phyloP scores from a whole-genome alignment of 2,797 vertebrate genomes.

The Pipistrellus pipistrellus region DNA sequence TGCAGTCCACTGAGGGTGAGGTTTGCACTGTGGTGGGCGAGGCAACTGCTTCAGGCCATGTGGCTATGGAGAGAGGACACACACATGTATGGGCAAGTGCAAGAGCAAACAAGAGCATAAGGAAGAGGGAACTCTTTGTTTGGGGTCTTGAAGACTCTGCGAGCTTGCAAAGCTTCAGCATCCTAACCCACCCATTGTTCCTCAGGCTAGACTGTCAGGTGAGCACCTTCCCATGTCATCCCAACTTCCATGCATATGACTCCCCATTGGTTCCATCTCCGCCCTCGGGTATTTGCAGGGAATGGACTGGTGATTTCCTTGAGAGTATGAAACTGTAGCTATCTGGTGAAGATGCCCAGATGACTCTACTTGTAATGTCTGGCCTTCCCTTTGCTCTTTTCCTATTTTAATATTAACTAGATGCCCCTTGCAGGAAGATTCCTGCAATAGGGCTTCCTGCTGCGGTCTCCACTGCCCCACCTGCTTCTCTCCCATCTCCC shows the following conservation, averaged over 20 bases:
- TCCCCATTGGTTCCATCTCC: not conserved
- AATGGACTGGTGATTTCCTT: not conserved
- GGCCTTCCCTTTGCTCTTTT: not conserved
- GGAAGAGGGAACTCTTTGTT: not conserved
- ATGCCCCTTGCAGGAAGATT: too few species aligned
- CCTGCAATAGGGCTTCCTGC: too few species aligned
- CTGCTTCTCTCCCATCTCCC: too few species aligned
- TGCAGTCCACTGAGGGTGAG: not conserved
- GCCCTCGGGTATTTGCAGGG: not conserved
- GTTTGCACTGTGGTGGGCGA: not conserved
- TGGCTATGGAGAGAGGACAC: not conserved
- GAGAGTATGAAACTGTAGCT: not conserved
- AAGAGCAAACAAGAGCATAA: not conserved
- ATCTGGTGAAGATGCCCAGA: not conserved
- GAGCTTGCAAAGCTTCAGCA: not conserved
- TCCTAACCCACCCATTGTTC: not conserved
- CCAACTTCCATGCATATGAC: not conserved
- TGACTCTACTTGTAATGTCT: not conserved
- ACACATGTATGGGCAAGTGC: not conserved
- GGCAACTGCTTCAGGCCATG: not conserved
- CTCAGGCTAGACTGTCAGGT: not conserved
- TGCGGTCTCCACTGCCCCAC: too few species aligned
- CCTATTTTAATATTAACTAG: not conserved
- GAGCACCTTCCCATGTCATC: not conserved
- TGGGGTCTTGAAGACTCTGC: not conserved